Base-by-base conservation (phyloP, 2,797 vertebrate genomes). In the Valencia hispanica region DNA sequence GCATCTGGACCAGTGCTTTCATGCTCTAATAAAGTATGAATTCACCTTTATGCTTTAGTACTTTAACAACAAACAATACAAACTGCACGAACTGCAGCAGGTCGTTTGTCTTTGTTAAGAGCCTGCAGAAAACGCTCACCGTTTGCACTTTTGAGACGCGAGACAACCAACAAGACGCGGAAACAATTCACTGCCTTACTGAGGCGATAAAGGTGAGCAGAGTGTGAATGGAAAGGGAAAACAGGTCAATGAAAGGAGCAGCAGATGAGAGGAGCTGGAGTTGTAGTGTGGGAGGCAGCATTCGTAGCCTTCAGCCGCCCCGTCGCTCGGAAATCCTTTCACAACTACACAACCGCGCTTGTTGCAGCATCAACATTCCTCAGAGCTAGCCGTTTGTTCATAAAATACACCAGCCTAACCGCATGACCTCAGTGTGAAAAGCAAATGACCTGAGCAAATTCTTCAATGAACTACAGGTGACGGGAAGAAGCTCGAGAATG, bases 391-490 rank as follows among this genome's bases (percentile, higher is more conserved):
- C 43, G 50, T 12, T 17, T 55, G 82, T 83, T 87, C 83, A 78
- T 77, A 80, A 84, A 90, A 86, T n/a, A 68, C 68, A 81, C 12
- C 34, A 51, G 70, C 68, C 75, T 73, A 71, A 87, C 83, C 9
- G 43, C 30, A 15, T 34, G 74, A 85, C 86, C 79, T 73, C 70
- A 30, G 20, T 30, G 69, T 59, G 48, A 32, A 32, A 32, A 45
- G 61, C 20, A 48, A 72, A 77, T 15, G 76, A 82, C 53, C 78
- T 57, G 75, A 75, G 68, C 48, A 15, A 57, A 73, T 43, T 70
- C 25, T 79, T 74, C 86, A 80, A 72, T 30, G 86, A 63, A 82
- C 79, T 84, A 81, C 10, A 74, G 81, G 81, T 79, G 70, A 77
- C 39, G n/a, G 51, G 15, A 72, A 82, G 75, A 51, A 18, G 53